A percentile compares a stretch with the other conserved stretches of the same genome.
phyloP scores from a whole-genome alignment of 53 echinoderm and acorn worm genomes.

The Echinometra lucunter region DNA sequence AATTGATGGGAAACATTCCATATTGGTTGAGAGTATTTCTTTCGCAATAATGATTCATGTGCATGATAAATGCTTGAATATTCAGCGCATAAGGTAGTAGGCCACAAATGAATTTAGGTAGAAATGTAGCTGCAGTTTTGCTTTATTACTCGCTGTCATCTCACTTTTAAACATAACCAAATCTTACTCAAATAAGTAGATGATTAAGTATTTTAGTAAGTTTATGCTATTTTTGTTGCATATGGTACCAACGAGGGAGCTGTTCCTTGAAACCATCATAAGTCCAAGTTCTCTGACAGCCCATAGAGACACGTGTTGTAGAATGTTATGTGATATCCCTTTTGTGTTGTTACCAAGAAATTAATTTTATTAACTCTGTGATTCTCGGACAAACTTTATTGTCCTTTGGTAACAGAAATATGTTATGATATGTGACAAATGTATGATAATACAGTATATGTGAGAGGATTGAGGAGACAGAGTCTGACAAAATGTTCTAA shows the following conservation, averaged over 20 bases:
- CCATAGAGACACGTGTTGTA: no score
- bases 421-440: background rate
- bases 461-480: background rate
- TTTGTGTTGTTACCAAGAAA: background rate
- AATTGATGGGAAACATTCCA: background rate
- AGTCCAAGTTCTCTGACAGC: no score
- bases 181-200: background rate
- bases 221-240: no score
- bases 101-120: background rate
- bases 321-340: no score
- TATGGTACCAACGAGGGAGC: no score
- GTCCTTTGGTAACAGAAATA: background rate
- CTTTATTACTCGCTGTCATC: background rate
- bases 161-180: background rate
- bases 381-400: background rate
- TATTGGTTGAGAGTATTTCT: background rate
- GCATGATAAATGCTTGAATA: background rate
- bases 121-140: background rate
- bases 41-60: background rate
- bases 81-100: background rate
- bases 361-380: background rate
- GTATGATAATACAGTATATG: slow-evolving; percentile 13
- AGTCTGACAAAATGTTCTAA: slow-evolving; percentile 28
- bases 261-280: no score
- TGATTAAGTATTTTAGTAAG: background rate